Evolutionary conservation across 1,140 invertebrate species (phyloP).

Genomic region (Aethina tumida): DNA sequence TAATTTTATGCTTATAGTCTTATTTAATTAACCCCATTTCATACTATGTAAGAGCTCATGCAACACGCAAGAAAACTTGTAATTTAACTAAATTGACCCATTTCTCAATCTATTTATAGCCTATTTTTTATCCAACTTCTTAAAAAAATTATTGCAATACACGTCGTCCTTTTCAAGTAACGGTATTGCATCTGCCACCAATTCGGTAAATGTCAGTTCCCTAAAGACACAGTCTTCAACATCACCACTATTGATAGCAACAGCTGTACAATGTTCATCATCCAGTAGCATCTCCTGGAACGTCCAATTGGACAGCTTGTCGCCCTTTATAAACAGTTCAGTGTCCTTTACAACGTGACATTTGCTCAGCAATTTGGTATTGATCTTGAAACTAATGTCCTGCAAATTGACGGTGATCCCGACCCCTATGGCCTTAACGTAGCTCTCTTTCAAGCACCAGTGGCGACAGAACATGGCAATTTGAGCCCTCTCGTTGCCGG

Average conservation of each 20-base stretch:
- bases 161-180: conserved; percentile 41
- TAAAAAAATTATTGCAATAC: conserved; percentile 39
- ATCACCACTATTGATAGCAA: conserved; percentile 46
- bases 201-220: conserved; percentile 42
- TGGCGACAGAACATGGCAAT: conserved; percentile 71
- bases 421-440: conserved; percentile 81
- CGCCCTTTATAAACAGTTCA: conserved; percentile 51
- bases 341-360: conserved; percentile 53
- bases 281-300: conserved; percentile 86
- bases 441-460: conserved; percentile 95
- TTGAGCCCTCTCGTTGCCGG: conserved; percentile 43
- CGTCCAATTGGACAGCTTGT: conserved; percentile 53
- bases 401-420: conserved; percentile 72
- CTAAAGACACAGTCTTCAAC: conserved; percentile 32
- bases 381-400: conserved; percentile 64
- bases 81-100: no score
- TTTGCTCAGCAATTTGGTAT: conserved; percentile 37
- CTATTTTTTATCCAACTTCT: conserved; percentile 27
- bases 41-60: no score
- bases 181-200: conserved; percentile 45
- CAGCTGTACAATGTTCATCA: conserved; percentile 67
- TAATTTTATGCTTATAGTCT: no score
- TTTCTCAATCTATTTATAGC: no score
- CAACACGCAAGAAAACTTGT: no score
- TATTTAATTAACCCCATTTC: no score